Evolutionary conservation across 2,888 invertebrate genomes (phyloP).

Genomic region (Prosapia bicincta): DNA sequence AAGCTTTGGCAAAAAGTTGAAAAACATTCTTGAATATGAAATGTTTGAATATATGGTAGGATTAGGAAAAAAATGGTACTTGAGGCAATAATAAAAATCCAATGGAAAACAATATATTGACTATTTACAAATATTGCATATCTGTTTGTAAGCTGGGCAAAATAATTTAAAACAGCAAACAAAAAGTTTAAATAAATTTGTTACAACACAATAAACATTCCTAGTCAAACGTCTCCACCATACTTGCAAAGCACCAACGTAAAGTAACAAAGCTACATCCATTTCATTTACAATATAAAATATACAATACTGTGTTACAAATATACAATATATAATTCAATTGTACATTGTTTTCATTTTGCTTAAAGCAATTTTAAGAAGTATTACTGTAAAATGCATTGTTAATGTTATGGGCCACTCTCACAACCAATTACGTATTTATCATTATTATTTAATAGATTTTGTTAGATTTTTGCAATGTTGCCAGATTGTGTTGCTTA

Average conservation of each 20-base stretch:
- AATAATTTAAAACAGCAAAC: neutral
- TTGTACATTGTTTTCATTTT: neutral
- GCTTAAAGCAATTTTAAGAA: neutral
- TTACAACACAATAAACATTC: neutral
- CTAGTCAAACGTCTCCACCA: neutral
- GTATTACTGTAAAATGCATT: neutral
- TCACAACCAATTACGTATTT: no score
- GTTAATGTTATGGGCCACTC: neutral
- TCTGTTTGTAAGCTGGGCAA: neutral
- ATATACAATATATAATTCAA: neutral
- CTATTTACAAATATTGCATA: neutral
- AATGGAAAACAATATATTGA: neutral
- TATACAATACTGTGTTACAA: neutral
- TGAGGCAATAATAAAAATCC: neutral
- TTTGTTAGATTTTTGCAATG: no score
- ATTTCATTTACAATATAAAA: no score
- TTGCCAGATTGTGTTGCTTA: no score
- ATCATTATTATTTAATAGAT: no score
- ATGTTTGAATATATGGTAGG: no score
- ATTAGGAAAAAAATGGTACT: no score
- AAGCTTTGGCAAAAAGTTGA: no score
- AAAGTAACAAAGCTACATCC: neutral
- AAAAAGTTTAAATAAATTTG: neutral
- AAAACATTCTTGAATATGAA: no score
- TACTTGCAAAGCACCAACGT: neutral